Evolutionary conservation across 2,113 vertebrate species (phyloP).

Genomic region (Salvelinus alpinus): DNA sequence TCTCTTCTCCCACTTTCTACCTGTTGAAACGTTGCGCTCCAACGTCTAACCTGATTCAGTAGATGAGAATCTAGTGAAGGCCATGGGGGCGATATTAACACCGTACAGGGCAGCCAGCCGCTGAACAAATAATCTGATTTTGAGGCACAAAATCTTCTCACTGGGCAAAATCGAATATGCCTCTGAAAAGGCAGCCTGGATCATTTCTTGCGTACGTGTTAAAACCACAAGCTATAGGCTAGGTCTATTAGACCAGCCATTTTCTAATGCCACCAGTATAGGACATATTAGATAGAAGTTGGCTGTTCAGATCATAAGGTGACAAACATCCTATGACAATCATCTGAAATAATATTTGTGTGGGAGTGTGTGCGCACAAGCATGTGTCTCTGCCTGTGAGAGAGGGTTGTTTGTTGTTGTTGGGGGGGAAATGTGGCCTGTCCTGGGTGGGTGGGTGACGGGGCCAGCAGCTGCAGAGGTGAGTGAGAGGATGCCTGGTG

Average conservation of each 20-base stretch:
- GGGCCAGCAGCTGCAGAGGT: constrained; percentile 79
- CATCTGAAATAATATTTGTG: constrained; percentile 7
- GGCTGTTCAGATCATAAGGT: not conserved
- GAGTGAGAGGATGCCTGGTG: constrained; percentile 69
- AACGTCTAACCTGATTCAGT: constrained; percentile 6
- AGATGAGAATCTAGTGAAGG: constrained; percentile 31
- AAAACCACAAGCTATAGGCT: too few relatives aligned
- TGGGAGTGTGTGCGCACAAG: constrained; percentile 20
- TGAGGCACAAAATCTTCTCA: constrained; percentile 53
- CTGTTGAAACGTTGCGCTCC: not conserved
- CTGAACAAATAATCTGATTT: constrained; percentile 45
- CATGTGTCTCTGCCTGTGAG: not conserved
- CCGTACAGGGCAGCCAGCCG: constrained; percentile 36
- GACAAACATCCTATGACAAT: not conserved
- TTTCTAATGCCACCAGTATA: not conserved
- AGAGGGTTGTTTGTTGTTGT: constrained; percentile 41
- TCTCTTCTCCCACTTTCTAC: not conserved
- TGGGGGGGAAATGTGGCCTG: constrained; percentile 46
- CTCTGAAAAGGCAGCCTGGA: constrained; percentile 38
- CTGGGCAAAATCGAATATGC: constrained; percentile 57
- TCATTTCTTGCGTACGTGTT: constrained; percentile 15
- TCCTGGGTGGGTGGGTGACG: constrained; percentile 56
- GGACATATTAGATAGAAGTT: not conserved
- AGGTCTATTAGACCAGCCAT: too few relatives aligned
- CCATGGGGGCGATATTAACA: constrained; percentile 45